Evolutionary conservation across 2,797 vertebrate species (phyloP).

Genomic region (Picus viridis): DNA sequence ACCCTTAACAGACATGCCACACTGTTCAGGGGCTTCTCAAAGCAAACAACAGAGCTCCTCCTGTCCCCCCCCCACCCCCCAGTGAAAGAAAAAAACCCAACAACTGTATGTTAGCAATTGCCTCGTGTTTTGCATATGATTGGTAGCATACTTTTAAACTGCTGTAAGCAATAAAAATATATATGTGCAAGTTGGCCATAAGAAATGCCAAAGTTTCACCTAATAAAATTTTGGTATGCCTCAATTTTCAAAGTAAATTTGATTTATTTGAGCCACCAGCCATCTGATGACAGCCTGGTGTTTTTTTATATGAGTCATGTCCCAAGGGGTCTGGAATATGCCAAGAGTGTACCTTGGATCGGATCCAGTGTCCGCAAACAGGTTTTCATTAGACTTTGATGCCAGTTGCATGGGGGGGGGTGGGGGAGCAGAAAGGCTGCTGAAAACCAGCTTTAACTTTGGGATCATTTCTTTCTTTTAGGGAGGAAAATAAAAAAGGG

Average conservation of each 20-base stretch:
- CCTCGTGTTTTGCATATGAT: slow-evolving; percentile 83
- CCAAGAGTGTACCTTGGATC: slow-evolving; percentile 86
- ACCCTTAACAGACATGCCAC: slow-evolving; percentile 72
- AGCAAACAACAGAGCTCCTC: slow-evolving; percentile 75
- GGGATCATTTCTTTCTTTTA: slow-evolving; percentile 83
- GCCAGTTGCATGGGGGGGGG: slow-evolving; percentile 83
- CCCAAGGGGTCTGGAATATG: slow-evolving; percentile 84
- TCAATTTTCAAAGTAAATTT: slow-evolving; percentile 89
- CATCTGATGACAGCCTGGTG: slow-evolving; percentile 87
- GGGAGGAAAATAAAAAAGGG: neutral
- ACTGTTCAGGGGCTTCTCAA: slow-evolving; percentile 61
- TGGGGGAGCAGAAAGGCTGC: slow-evolving; percentile 82
- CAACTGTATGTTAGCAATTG: slow-evolving; percentile 66
- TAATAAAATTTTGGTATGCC: slow-evolving; percentile 89
- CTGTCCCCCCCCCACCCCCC: slow-evolving; percentile 77
- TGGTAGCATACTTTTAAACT: slow-evolving; percentile 88
- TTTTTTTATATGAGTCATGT: slow-evolving; percentile 88
- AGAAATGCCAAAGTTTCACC: slow-evolving; percentile 88
- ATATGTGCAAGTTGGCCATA: slow-evolving; percentile 86
- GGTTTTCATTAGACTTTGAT: slow-evolving; percentile 90
- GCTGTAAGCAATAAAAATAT: slow-evolving; percentile 88
- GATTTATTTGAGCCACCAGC: slow-evolving; percentile 89
- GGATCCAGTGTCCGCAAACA: slow-evolving; percentile 87
- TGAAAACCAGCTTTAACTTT: slow-evolving; percentile 84
- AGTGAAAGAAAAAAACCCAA: slow-evolving; percentile 71